Base-by-base conservation (phyloP, 64 coral and sea anemone species). In the Stylophora pistillata region DNA sequence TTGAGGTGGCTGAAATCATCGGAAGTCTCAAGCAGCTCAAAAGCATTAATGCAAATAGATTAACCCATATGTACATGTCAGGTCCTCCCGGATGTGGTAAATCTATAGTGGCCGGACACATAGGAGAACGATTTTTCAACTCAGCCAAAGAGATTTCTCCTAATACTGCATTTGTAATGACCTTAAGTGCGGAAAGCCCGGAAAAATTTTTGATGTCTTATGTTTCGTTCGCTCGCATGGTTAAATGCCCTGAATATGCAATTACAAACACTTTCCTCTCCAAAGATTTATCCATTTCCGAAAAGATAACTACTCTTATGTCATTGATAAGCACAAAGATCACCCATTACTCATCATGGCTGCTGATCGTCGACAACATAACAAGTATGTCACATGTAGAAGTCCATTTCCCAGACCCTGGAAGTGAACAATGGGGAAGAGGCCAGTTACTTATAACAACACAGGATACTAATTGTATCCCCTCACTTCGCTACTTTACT, bases 381-480 rank as follows among this genome's bases (percentile, higher is more conserved):
- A 56, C n/a, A 2, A 26, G 84, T 21, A 27, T 94, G 1, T 69
- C 76, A 64, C 30, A 26, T 16, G 29, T 88, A 21, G 33, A 52
- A 16, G 18, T 58, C 2, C 75, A 57, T 37, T 76, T 88, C n/a
- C n/a, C n/a, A n/a, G n/a, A n/a, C 15, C 92, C 92, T 14, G 79
- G 79, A 71, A 81, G 85, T 32, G 82, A 79, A 73, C 80, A 56
- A 21, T 70, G 60, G 54, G 73, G 55, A 26, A 56, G 72, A 71
- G 92, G 92, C 47, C 92, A 89, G 29, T 56, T 94, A 30, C 59
- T 94, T 12, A 74, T 94, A 16, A 89, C 92, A 5, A 94, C 92
- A 31, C 86, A 89, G 41, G 92, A 94, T 34, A 82, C 41, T 59
- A 34, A 53, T 13, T 68, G 61, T 18, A 86, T 93, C 74, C 63